Evolutionary conservation across 2,888 invertebrate species (phyloP).

Genomic region (Drosophila monieri): DNA sequence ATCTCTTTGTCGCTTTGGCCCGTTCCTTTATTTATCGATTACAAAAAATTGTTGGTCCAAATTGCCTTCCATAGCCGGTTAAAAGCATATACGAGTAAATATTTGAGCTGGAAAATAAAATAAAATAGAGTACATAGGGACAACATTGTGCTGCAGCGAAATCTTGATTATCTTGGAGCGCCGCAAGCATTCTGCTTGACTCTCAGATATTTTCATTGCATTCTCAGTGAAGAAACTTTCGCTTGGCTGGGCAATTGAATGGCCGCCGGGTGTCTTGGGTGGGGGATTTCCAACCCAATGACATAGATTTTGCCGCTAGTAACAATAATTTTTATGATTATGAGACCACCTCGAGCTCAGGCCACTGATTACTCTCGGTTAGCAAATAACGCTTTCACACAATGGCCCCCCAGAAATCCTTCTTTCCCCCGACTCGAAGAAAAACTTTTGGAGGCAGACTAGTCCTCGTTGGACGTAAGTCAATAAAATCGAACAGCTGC

Average conservation of each 20-base stretch:
- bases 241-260: conserved; percentile 70
- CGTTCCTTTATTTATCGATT: conserved; percentile 30
- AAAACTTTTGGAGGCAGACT: conserved; percentile 4
- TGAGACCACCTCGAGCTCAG: conserved; percentile 68
- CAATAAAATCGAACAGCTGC: conserved; percentile 80
- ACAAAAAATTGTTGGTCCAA: conserved; percentile 21
- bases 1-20: conserved; percentile 6
- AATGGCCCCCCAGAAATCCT: conserved; percentile 44
- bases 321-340: conserved; percentile 78
- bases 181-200: conserved; percentile 70
- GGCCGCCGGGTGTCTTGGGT: conserved; percentile 54
- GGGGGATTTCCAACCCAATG: conserved; percentile 44
- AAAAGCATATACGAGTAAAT: conserved; percentile 20
- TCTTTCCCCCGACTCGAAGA: neutral
- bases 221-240: conserved; percentile 67
- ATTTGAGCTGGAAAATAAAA: conserved; percentile 19
- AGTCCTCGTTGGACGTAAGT: conserved; percentile 51
- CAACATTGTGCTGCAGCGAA: conserved; percentile 51
- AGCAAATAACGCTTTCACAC: conserved; percentile 74
- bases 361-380: conserved; percentile 75
- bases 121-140: conserved; percentile 3
- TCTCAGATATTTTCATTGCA: conserved; percentile 73
- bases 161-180: conserved; percentile 69
- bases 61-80: conserved; percentile 29
- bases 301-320: conserved; percentile 74